Conservation (phyloP, 1,140 invertebrate genomes). For the Nomia melanderi region DNA sequence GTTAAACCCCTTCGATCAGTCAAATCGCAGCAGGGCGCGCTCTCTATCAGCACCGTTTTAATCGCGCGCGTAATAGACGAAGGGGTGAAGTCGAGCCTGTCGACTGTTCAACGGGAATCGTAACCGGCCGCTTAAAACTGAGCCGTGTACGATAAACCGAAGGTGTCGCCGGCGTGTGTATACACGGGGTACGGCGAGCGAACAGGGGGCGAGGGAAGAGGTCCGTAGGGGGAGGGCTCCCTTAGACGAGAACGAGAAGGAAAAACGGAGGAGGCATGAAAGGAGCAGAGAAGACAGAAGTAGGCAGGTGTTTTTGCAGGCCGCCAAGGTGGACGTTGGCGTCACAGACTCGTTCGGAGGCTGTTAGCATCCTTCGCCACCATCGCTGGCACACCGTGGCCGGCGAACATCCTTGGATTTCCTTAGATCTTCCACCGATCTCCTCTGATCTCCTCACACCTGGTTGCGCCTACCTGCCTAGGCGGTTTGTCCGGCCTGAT, state of each 20-base stretch:
- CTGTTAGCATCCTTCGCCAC: constrained; percentile 70
- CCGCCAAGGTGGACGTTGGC: constrained; percentile 58
- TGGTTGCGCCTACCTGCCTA: constrained; percentile 65
- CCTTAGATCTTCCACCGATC: constrained; percentile 65
- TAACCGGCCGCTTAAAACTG: constrained; percentile 6
- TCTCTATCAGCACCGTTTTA: not conserved
- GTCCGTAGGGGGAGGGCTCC: not conserved
- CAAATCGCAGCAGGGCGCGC: too few relatives aligned
- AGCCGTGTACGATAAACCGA: constrained; percentile 34
- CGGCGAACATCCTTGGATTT: constrained; percentile 57
- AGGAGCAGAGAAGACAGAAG: constrained; percentile 43
- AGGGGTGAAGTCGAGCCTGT: not conserved
- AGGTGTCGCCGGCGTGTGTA: constrained; percentile 14
- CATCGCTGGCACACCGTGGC: constrained; percentile 24
- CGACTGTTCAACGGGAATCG: constrained; percentile 7
- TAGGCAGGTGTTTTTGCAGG: constrained; percentile 68
- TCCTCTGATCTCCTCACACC: constrained; percentile 70
- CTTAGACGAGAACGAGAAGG: constrained; percentile 4
- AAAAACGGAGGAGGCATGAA: not conserved
- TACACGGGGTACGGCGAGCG: constrained; percentile 7
- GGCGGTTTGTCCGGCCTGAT: constrained; percentile 57
- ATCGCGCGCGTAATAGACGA: not conserved
- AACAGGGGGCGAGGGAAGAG: not conserved
- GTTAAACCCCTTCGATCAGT: too few relatives aligned
- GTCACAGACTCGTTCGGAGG: constrained; percentile 64